A percentile compares a stretch with the other conserved stretches of the same genome.
Conservation (phyloP, 2,888 invertebrate genomes). For the Flabesymbios commensalis region DNA sequence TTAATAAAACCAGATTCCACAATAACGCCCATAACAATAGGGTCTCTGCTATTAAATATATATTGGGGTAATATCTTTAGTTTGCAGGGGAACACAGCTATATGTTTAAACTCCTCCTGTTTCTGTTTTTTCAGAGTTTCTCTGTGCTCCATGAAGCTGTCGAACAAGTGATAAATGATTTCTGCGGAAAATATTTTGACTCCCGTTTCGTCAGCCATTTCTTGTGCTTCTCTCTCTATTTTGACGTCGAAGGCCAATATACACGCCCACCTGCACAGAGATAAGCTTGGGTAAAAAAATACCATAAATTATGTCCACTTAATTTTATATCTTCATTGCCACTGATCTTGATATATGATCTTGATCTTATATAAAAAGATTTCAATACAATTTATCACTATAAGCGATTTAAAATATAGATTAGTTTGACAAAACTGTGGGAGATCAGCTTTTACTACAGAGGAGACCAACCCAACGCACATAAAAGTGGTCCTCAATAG, state of each 20-base stretch:
- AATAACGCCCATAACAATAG: conserved; percentile 94
- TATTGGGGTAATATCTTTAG: conserved; percentile 80
- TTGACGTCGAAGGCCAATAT: conserved; percentile 99
- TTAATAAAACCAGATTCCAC: conserved; percentile 94
- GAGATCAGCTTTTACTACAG: too few relatives aligned
- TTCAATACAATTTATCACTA: neutral
- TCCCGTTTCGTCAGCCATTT: conserved; percentile 84
- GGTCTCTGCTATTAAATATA: conserved; percentile 97
- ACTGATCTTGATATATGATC: neutral
- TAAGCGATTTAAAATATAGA: neutral
- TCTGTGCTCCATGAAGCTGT: conserved; percentile 80
- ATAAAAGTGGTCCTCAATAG: too few relatives aligned
- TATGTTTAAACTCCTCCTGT: conserved; percentile 91
- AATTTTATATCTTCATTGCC: neutral
- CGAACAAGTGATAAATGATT: conserved; percentile 99
- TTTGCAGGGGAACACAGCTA: conserved; percentile 98
- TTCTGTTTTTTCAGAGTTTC: conserved; percentile 89
- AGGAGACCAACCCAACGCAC: too few relatives aligned
- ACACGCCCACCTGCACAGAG: conserved; percentile 78
- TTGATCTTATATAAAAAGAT: neutral
- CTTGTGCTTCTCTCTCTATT: conserved; percentile 96
- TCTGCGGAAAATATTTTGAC: conserved; percentile 91
- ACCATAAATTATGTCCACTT: neutral
- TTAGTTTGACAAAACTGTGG: too few relatives aligned
- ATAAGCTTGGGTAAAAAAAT: neutral